phyloP scores from a whole-genome alignment of 2,113 vertebrate genomes.

The Nerophis ophidion region DNA sequence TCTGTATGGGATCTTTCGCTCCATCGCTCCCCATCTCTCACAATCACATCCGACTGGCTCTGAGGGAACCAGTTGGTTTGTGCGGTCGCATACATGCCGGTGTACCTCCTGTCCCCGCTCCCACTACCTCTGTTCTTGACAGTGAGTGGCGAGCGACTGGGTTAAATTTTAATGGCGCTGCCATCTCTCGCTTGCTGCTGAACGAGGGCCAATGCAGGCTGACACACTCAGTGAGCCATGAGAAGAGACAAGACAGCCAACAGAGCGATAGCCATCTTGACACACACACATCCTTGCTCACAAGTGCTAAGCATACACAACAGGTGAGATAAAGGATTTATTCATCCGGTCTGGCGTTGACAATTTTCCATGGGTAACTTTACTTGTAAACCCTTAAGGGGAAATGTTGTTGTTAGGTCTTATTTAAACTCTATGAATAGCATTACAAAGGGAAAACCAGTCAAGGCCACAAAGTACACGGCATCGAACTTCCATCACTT shows the following conservation, averaged over 20 bases:
- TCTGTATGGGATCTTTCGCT: conserved; percentile 57
- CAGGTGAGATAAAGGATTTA: conserved; percentile 30
- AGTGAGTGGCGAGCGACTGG: conserved; percentile 60
- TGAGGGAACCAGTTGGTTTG: conserved; percentile 23
- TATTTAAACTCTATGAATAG: too few relatives aligned
- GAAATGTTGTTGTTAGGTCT: neutral
- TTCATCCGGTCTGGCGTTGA: neutral
- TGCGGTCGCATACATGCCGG: conserved; percentile 39
- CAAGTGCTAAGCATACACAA: conserved; percentile 43
- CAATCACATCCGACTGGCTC: conserved; percentile 53
- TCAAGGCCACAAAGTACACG: too few relatives aligned
- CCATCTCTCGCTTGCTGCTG: conserved; percentile 65
- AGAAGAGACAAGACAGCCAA: conserved; percentile 56
- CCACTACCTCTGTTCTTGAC: conserved; percentile 34
- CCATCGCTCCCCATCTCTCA: conserved; percentile 52
- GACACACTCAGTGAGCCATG: conserved; percentile 68
- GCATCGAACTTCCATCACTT: too few relatives aligned
- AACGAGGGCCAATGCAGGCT: conserved; percentile 59
- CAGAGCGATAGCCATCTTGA: conserved; percentile 41
- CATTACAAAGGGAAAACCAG: too few relatives aligned
- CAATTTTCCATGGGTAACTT: conserved; percentile 4
- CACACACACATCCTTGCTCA: conserved; percentile 28
- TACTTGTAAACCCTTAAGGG: neutral
- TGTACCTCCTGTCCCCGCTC: conserved; percentile 30
- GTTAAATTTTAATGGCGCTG: conserved; percentile 76